phyloP scores from a whole-genome alignment of 2,797 vertebrate genomes.

The Varecia variegata region DNA sequence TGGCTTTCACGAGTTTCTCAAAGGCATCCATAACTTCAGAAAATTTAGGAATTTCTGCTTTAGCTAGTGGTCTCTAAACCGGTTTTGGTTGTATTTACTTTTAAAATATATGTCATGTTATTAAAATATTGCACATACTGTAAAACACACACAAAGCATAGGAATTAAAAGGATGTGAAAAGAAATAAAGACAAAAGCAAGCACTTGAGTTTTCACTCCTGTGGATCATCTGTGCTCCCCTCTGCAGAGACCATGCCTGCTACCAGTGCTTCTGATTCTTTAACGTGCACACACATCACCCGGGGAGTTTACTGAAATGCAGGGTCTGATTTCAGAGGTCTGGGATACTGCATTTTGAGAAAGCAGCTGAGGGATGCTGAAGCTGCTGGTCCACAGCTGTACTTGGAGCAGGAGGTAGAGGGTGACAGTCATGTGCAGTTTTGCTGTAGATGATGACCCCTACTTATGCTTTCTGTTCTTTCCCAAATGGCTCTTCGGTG shows the following conservation, averaged over 20 bases:
- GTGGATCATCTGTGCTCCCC: neutral
- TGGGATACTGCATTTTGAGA: neutral
- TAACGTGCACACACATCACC: accelerated
- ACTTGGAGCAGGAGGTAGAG: neutral
- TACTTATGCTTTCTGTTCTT: neutral
- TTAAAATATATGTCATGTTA: neutral
- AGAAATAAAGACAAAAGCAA: neutral
- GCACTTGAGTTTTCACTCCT: neutral
- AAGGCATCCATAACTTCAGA: neutral
- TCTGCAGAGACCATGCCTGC: neutral
- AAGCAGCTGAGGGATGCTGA: neutral
- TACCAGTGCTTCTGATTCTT: neutral
- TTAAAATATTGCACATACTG: neutral
- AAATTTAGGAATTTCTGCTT: neutral
- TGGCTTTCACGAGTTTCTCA: neutral
- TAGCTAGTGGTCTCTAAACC: neutral
- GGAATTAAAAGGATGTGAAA: neutral
- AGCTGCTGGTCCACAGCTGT: accelerated
- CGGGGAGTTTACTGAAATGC: neutral
- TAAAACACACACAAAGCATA: neutral
- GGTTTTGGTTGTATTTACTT: neutral
- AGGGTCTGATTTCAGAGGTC: neutral
- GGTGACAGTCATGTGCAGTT: neutral
- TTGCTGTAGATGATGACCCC: neutral
- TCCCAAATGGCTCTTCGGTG: neutral